Evolutionary conservation across 2,113 vertebrate species (phyloP).

Genomic region (Raja brachyura): DNA sequence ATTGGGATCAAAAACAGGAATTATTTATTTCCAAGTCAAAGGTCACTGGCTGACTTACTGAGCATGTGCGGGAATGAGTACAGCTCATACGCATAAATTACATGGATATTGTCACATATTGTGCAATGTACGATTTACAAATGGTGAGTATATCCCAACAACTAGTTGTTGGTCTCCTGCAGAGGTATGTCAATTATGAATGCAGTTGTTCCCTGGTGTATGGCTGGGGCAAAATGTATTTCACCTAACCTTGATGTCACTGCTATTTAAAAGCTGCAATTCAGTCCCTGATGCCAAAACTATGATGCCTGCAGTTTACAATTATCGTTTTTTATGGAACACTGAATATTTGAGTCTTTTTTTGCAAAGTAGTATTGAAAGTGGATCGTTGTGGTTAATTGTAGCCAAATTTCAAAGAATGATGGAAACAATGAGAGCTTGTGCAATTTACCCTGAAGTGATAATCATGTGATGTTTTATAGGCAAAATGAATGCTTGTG

Average conservation of each 20-base stretch:
- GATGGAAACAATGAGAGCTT: not conserved
- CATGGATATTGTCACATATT: no score
- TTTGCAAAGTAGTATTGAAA: not conserved
- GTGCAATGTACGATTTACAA: no score
- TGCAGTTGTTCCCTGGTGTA: not conserved
- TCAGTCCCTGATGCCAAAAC: not conserved
- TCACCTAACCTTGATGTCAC: not conserved
- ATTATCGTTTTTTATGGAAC: not conserved
- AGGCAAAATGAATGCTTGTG: not conserved
- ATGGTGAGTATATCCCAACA: not conserved
- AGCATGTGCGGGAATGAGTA: no score
- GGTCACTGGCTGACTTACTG: no score
- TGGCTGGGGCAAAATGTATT: no score
- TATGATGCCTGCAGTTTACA: not conserved
- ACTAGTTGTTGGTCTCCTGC: not conserved
- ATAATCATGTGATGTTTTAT: not conserved
- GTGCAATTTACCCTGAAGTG: not conserved
- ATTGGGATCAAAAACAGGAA: no score
- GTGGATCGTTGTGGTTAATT: not conserved
- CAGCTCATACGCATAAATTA: no score
- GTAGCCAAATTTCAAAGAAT: slow-evolving; percentile 7
- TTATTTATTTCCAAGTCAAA: no score
- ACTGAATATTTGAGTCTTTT: slow-evolving; percentile 17
- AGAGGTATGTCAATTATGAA: not conserved
- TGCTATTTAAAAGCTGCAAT: not conserved